Evolutionary conservation across 2,113 vertebrate genomes (phyloP), one percentile per base, ranked within the genome.

Genomic region (Cacatua alba): DNA sequence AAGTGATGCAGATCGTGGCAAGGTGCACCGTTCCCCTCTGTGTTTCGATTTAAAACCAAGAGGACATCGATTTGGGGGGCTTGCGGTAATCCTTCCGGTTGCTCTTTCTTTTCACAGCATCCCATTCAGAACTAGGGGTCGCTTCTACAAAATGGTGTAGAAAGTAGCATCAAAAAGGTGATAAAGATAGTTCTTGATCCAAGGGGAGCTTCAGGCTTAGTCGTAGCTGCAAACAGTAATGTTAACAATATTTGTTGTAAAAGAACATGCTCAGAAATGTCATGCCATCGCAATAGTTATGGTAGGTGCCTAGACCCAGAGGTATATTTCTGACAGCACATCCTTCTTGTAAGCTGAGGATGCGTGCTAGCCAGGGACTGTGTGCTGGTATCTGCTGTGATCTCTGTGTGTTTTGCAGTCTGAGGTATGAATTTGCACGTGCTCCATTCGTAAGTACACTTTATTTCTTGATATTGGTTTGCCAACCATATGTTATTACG

Each of bases 11-110:
- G 60, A 11, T 46, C 26, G 24, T 9, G 68, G 35, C 31, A 59
- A 26, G n/a, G 65, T 11, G 1, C 25, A 0, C 28, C 3, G 29
- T 13, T 82, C 51, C 33, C 11, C 41, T 10, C 1, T 12, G 16
- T 5, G 19, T 29, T 43, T 48, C 29, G 1, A 1, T 67, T 43
- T 41, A 11, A 39, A 70, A 33, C 2, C 10, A 14, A 11, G 37
- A 52, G 16, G 31, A 29, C 19, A 10, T 37, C 35, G 11, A 4
- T 35, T 17, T 20, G 11, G n/a, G 31, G 39, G 37, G 24, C n/a
- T 16, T 39, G 43, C 4, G 5, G 4, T n/a, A 13, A 33, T 37
- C n/a, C 33, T 21, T 51, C 44, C 16, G 4, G 43, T 35, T 57
- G 35, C 57, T n/a, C 16, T 2, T 44, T 43, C 35, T 75, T 89